Conservation (phyloP, 2,113 vertebrate genomes). For the Apteryx owenii region DNA sequence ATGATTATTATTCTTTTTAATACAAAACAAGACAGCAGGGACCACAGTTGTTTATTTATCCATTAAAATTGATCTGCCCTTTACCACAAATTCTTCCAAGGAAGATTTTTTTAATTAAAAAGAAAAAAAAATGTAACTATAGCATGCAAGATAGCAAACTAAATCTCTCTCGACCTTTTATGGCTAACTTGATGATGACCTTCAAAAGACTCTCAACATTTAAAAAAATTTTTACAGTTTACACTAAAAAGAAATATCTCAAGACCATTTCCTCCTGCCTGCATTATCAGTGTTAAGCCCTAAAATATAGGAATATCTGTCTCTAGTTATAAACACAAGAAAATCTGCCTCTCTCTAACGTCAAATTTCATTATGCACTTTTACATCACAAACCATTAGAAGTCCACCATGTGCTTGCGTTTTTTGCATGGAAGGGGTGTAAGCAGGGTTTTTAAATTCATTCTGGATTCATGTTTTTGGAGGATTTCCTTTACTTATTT, state of each 20-base stretch:
- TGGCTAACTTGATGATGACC: neutral
- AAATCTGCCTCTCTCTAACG: neutral
- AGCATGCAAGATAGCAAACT: neutral
- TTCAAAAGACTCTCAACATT: conserved; percentile 8
- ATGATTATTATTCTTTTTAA: conserved; percentile 42
- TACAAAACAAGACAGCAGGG: conserved; percentile 59
- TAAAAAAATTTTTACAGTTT: neutral
- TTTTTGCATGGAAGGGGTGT: neutral
- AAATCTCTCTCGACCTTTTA: neutral
- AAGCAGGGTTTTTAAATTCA: neutral
- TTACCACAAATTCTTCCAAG: conserved; percentile 37
- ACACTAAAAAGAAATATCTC: neutral
- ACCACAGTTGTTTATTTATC: conserved; percentile 68
- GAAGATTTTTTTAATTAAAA: conserved; percentile 32
- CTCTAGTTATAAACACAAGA: neutral
- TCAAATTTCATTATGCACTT: neutral
- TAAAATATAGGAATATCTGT: neutral
- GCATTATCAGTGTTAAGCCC: neutral
- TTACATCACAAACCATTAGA: neutral
- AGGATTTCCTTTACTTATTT: neutral
- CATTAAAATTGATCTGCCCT: conserved; percentile 68
- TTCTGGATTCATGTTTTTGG: neutral
- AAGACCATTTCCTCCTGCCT: neutral
- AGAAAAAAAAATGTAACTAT: neutral
- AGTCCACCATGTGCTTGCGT: neutral